Conservation (phyloP, 2,888 invertebrate species). For the Spisula solida region DNA sequence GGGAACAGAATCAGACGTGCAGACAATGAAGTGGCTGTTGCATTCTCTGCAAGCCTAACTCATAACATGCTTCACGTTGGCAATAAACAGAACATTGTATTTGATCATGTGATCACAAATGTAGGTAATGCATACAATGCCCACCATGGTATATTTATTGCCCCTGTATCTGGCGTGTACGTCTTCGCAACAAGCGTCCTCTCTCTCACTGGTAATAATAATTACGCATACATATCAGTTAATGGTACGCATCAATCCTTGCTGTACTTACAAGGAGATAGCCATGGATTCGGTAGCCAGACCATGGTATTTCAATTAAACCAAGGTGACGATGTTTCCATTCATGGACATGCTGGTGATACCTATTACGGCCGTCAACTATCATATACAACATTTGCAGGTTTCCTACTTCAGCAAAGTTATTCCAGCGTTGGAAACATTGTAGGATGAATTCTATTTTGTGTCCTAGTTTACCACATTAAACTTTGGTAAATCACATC, state of each 20-base stretch:
- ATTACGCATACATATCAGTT: not conserved
- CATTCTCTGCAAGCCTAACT: not conserved
- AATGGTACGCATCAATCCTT: not conserved
- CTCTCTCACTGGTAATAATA: not conserved
- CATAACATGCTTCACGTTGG: not conserved
- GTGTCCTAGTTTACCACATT: not conserved
- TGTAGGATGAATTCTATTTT: not conserved
- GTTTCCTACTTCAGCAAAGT: not conserved
- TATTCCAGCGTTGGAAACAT: not conserved
- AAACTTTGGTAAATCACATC: not conserved
- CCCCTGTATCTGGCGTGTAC: constrained; percentile 30
- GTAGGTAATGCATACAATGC: constrained; percentile 25
- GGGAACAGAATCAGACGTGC: not conserved
- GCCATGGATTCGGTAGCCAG: not conserved
- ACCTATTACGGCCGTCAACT: not conserved
- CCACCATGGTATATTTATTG: constrained; percentile 10
- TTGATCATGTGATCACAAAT: constrained; percentile 24
- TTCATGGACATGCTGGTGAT: not conserved
- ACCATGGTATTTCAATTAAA: not conserved
- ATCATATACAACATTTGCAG: not conserved
- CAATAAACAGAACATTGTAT: not conserved
- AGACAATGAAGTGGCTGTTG: not conserved
- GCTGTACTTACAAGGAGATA: not conserved
- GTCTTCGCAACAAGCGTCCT: not conserved
- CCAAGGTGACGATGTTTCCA: constrained; percentile 5